A percentile compares a stretch with the other conserved stretches of the same genome.
phyloP scores from a whole-genome alignment of 2,888 invertebrate species.

The Trachelus stipa region DNA sequence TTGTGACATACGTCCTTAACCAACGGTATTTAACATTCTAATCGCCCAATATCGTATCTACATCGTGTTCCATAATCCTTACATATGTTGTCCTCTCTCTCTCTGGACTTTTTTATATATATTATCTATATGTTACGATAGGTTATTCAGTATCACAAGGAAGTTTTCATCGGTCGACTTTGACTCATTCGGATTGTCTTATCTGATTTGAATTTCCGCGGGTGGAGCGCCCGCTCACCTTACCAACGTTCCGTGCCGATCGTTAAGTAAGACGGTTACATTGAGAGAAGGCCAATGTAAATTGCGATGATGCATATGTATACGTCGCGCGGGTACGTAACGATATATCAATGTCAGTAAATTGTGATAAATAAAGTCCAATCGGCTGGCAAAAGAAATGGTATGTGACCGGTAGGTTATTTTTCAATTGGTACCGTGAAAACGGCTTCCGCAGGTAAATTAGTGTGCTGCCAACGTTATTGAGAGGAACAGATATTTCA shows the following conservation, averaged over 20 bases:
- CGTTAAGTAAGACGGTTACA: constrained; percentile 62
- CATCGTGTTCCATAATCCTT: constrained; percentile 9
- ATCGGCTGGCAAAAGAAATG: constrained; percentile 45
- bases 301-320: constrained; percentile 59
- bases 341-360: constrained; percentile 63
- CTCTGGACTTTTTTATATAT: neutral
- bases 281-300: constrained; percentile 63
- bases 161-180: neutral
- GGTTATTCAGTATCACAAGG: neutral
- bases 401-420: neutral
- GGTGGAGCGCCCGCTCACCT: neutral
- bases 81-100: neutral
- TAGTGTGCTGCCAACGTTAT: neutral
- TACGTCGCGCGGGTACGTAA: constrained; percentile 53
- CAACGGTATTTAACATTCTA: constrained; percentile 11
- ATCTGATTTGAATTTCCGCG: neutral
- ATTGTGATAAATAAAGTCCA: constrained; percentile 65
- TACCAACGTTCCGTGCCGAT: constrained; percentile 27
- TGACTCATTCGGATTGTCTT: neutral
- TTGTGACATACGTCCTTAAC: constrained; percentile 12
- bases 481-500: neutral
- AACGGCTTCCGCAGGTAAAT: neutral
- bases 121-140: neutral
- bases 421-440: neutral
- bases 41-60: constrained; percentile 13